phyloP scores from a whole-genome alignment of 2,113 vertebrate species.

The Oreochromis spilurus region DNA sequence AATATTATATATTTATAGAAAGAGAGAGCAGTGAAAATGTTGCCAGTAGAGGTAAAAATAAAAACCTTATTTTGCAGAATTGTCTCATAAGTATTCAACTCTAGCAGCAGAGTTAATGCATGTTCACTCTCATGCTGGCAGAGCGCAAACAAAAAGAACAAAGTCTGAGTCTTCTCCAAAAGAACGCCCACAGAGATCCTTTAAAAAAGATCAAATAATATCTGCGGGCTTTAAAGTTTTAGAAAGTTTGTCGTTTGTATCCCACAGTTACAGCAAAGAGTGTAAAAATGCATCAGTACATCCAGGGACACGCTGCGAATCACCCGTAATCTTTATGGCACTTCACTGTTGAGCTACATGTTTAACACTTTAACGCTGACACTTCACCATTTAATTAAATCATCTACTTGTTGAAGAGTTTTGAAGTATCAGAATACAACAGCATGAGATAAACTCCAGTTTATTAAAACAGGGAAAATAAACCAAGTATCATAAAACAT shows the following conservation, averaged over 20 bases:
- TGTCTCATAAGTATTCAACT: neutral
- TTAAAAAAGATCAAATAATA: neutral
- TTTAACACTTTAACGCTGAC: neutral
- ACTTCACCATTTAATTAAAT: neutral
- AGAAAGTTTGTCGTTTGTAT: neutral
- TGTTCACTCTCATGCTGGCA: neutral
- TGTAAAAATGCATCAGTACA: neutral
- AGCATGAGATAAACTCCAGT: neutral
- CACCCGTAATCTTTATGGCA: neutral
- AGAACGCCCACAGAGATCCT: neutral
- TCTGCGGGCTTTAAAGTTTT: neutral
- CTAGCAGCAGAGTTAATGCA: neutral
- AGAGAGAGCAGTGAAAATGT: accelerated
- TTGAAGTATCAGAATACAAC: neutral
- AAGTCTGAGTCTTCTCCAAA: neutral
- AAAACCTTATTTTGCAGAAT: neutral
- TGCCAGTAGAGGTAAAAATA: neutral
- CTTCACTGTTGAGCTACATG: neutral
- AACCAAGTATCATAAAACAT: neutral
- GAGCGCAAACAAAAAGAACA: neutral
- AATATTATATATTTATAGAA: neutral
- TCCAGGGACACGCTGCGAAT: neutral
- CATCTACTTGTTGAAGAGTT: neutral
- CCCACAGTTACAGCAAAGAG: neutral
- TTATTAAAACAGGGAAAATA: neutral